phyloP scores from a whole-genome alignment of 2,113 vertebrate genomes.

The Eubucco bourcierii region DNA sequence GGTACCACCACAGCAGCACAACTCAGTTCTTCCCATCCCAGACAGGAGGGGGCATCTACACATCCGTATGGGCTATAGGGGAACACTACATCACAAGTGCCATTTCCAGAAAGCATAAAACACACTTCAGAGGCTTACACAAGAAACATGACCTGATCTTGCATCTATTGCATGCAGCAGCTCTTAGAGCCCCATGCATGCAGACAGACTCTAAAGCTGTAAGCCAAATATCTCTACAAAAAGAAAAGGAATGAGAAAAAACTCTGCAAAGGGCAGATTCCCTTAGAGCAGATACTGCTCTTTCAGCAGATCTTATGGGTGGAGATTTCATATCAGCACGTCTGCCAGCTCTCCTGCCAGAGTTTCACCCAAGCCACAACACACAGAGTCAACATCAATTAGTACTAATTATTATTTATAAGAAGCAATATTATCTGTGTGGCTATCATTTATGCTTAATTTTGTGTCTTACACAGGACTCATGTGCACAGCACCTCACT shows the following conservation, averaged over 20 bases:
- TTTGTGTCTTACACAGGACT: not conserved
- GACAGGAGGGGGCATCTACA: not conserved
- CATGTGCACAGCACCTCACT: not conserved
- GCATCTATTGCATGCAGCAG: not conserved
- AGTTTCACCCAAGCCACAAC: constrained; percentile 68
- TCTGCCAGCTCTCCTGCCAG: constrained; percentile 40
- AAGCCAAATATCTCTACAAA: not conserved
- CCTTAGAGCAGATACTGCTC: constrained; percentile 47
- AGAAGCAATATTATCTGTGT: constrained; percentile 31
- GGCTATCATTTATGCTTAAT: constrained; percentile 29
- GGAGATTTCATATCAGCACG: constrained; percentile 46
- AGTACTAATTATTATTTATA: constrained; percentile 70
- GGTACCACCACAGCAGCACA: not conserved
- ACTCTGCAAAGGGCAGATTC: not conserved
- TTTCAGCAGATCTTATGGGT: constrained; percentile 64
- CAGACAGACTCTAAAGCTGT: not conserved
- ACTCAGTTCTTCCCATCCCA: not conserved
- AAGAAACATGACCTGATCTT: not conserved
- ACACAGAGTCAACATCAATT: constrained; percentile 55
- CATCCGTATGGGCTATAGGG: fast-evolving
- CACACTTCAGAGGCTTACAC: not conserved
- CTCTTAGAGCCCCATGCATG: not conserved
- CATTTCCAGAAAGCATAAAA: not conserved
- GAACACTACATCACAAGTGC: not conserved
- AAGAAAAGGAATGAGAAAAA: not conserved